These are phyloP conservation scores for Phoxinus phoxinus DNA, from an alignment of 2,113 vertebrate species.

Conservation along the genomic window DNA sequence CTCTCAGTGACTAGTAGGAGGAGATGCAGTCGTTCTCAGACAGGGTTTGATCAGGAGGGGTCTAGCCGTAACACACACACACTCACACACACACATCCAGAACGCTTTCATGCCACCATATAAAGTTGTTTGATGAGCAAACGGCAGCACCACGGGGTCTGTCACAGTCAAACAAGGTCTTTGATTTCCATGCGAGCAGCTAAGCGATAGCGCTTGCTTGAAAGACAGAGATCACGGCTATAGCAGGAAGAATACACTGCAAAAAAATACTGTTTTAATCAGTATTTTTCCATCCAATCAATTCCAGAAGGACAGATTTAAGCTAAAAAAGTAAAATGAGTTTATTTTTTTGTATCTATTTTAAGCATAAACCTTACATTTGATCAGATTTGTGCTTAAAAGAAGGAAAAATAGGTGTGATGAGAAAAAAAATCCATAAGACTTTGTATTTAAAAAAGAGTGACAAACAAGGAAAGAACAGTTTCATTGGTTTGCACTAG, in stretches of 20 bases:
- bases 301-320: neutral
- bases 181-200: conserved; percentile 57
- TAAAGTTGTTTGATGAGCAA: conserved; percentile 53
- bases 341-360: neutral
- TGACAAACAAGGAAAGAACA: too few species aligned
- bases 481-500: neutral
- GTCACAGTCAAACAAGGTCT: conserved; percentile 48
- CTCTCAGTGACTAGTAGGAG: neutral
- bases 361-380: neutral
- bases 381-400: neutral
- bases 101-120: conserved; percentile 42
- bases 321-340: neutral
- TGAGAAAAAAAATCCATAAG: neutral
- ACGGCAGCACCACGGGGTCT: conserved; percentile 32
- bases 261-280: neutral
- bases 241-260: neutral
- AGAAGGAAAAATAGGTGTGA: neutral
- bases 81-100: neutral
- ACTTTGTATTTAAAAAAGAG: too few species aligned
- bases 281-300: neutral
- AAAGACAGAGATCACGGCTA: neutral
- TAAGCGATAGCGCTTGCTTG: conserved; percentile 48
- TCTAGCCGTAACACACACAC: neutral
- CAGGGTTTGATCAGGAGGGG: conserved; percentile 12
- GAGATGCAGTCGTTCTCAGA: conserved; percentile 3